Evolutionary conservation across 2,113 vertebrate genomes (phyloP).

Genomic region (Lophura nycthemera): DNA sequence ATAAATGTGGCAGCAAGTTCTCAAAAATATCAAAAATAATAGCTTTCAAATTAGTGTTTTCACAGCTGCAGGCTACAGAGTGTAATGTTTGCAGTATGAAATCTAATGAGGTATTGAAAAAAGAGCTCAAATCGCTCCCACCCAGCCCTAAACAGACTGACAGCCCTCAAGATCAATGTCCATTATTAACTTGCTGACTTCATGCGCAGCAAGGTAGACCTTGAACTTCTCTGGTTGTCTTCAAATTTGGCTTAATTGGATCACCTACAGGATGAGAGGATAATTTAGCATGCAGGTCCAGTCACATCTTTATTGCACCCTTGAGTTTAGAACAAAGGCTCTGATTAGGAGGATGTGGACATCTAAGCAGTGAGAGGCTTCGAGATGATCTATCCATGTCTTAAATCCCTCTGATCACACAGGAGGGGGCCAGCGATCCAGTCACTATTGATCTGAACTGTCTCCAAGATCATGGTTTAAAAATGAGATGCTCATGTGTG

Average conservation of each 20-base stretch:
- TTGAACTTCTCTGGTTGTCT: constrained; percentile 52
- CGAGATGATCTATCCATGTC: background rate
- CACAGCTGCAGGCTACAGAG: constrained; percentile 28
- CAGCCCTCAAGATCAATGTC: constrained; percentile 47
- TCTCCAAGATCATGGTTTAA: background rate
- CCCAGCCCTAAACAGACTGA: constrained; percentile 9
- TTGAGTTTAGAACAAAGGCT: constrained; percentile 46
- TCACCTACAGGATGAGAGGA: constrained; percentile 58
- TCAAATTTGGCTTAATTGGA: constrained; percentile 64
- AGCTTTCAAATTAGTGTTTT: constrained; percentile 39
- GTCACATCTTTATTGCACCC: constrained; percentile 18
- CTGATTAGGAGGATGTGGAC: background rate
- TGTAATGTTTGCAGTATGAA: constrained; percentile 47
- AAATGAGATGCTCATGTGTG: rapidly evolving
- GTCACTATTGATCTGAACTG: background rate
- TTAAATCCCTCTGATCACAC: background rate
- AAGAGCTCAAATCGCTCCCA: background rate
- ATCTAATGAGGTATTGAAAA: constrained; percentile 21
- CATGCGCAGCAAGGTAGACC: constrained; percentile 34
- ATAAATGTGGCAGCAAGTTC: background rate
- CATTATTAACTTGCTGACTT: constrained; percentile 52
- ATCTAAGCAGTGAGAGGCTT: background rate
- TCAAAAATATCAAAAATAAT: constrained; percentile 20
- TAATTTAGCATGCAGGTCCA: constrained; percentile 43
- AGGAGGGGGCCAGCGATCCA: background rate